Base-by-base conservation (phyloP, 2,888 invertebrate species). In the Sussaba pulchella region DNA sequence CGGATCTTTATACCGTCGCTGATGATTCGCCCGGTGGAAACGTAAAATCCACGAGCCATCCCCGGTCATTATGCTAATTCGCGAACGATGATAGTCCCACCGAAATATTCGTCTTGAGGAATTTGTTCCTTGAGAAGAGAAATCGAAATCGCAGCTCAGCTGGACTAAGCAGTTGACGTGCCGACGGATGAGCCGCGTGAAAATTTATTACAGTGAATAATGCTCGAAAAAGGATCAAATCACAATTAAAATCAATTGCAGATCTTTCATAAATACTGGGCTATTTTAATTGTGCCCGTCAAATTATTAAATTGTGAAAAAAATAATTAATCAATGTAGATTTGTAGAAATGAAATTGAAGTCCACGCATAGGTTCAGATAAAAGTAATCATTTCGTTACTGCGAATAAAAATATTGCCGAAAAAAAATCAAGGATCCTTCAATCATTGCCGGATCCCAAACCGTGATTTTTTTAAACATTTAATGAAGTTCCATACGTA, bases 21-120 rank as follows among this genome's bases (percentile, higher is more conserved):
- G 64, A 64, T 59, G 63, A 47, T 70, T 57, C 63, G 41, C 54
- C 61, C 75, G 67, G 52, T 64, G 78, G 84, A 78, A 82, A 82
- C 82, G 86, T 85, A 85, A 89, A 89, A 90, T 89, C 66, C 54
- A 59, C 89, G 88, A 89, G 89, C 31, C 31, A 89, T 90, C 88
- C 92, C 90, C 88, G 84, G 90, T 91, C 88, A 92, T 92, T 92
- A 92, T 92, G 92, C 90, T 92, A 92, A 92, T 92, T 86, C 83
- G 47, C 79, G 85, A 66, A 84, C 91, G 92, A 92, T 92, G 89
- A 92, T 91, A 91, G 89, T 87, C 88, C 83, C 85, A 83, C 83
- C 59, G 81, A 84, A 82, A 83, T 69, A 83, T 77, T 73, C 73
- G 70, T 0, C 31, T 17, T 2, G 43, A 43, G 26, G 57, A 54